Evolutionary conservation across 2,888 invertebrate species (phyloP).

Genomic region (Gastrophysa polygoni): DNA sequence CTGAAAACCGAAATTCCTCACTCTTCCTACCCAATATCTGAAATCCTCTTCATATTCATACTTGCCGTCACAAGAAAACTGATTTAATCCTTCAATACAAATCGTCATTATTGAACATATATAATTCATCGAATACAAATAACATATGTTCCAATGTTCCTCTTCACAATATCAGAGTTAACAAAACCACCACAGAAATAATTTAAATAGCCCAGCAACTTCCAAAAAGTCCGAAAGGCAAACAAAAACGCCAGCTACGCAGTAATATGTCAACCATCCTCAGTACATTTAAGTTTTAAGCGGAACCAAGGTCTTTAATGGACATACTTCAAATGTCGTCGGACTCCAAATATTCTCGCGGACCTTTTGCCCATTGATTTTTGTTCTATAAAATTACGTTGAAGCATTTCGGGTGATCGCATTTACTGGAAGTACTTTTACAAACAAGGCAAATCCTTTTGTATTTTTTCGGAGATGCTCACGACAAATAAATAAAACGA

Average conservation of each 20-base stretch:
- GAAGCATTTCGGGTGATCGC: slow-evolving; percentile 44
- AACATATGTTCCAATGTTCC: too few relatives aligned
- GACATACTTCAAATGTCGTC: slow-evolving; percentile 44
- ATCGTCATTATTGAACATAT: too few relatives aligned
- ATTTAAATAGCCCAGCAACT: slow-evolving; percentile 39
- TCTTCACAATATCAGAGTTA: neutral
- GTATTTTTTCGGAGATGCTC: slow-evolving; percentile 36
- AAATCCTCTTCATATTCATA: too few relatives aligned
- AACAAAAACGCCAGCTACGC: slow-evolving; percentile 43
- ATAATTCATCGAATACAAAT: too few relatives aligned
- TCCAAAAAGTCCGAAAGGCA: slow-evolving; percentile 35
- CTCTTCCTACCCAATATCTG: too few relatives aligned
- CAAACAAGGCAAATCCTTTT: slow-evolving; percentile 43
- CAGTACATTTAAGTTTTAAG: slow-evolving; percentile 48
- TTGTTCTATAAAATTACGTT: slow-evolving; percentile 50
- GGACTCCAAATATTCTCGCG: slow-evolving; percentile 43
- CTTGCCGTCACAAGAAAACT: too few relatives aligned
- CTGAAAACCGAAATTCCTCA: too few relatives aligned
- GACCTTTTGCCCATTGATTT: slow-evolving; percentile 48
- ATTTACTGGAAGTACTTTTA: slow-evolving; percentile 45
- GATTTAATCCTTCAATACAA: too few relatives aligned
- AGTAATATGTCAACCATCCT: slow-evolving; percentile 49
- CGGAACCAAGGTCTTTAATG: slow-evolving; percentile 39
- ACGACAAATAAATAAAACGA: slow-evolving; percentile 33
- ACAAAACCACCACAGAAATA: slow-evolving; percentile 13